A percentile compares a stretch with the other conserved stretches of the same genome.
phyloP scores from a whole-genome alignment of 1,140 invertebrate genomes.

The Pararge aegeria region DNA sequence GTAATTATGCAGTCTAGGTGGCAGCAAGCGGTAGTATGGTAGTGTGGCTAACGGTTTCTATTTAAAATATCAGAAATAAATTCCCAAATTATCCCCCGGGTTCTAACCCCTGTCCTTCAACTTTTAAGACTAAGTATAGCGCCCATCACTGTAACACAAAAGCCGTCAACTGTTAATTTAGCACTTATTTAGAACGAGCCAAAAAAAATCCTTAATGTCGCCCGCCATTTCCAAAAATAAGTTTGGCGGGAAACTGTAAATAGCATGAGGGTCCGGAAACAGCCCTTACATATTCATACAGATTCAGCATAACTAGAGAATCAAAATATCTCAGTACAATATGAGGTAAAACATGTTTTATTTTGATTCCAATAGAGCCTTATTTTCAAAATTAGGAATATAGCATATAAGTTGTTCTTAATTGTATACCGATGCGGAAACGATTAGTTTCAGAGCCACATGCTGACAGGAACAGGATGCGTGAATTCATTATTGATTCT shows the following conservation, averaged over 20 bases:
- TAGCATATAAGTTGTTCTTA: conserved; percentile 34
- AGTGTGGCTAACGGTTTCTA: too few species aligned
- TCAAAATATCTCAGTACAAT: conserved; percentile 21
- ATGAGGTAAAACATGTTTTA: conserved; percentile 21
- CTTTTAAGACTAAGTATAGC: too few species aligned
- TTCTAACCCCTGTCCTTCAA: too few species aligned
- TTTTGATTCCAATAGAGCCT: neutral
- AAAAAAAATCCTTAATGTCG: conserved; percentile 19
- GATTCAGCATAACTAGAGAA: conserved; percentile 21
- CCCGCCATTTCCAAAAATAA: conserved; percentile 53
- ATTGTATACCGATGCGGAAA: conserved; percentile 46
- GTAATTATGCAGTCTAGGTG: too few species aligned
- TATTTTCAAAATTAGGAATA: neutral
- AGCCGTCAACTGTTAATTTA: too few species aligned
- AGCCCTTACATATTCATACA: conserved; percentile 50
- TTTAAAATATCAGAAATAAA: too few species aligned
- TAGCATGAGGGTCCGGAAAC: conserved; percentile 48
- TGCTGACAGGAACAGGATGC: conserved; percentile 63
- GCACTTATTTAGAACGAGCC: too few species aligned
- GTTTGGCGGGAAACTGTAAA: conserved; percentile 65
- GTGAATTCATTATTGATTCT: conserved; percentile 71
- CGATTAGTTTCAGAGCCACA: conserved; percentile 73
- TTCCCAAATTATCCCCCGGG: too few species aligned
- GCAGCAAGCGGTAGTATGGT: too few species aligned
- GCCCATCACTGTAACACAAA: too few species aligned